phyloP scores from a whole-genome alignment of 2,797 vertebrate species.

The Tinamus major region DNA sequence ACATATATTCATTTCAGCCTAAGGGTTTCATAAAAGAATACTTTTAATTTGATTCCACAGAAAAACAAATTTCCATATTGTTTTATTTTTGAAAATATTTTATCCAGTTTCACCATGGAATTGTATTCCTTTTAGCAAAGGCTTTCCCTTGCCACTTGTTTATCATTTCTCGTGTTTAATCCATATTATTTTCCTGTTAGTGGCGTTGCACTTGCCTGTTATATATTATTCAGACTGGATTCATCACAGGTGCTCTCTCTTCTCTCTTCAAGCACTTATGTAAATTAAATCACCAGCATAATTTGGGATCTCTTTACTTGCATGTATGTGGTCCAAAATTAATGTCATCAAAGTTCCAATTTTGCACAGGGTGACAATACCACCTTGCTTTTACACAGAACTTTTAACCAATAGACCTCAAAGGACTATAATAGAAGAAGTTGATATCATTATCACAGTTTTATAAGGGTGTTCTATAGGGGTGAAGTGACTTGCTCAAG shows the following conservation, averaged over 20 bases:
- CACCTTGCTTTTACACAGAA: conserved; percentile 16
- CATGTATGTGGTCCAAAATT: conserved; percentile 30
- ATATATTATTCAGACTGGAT: conserved; percentile 42
- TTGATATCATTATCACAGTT: conserved; percentile 55
- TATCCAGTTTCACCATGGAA: conserved; percentile 17
- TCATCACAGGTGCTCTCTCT: conserved; percentile 56
- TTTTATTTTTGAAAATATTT: conserved; percentile 45
- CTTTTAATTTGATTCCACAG: background rate
- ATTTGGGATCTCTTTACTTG: conserved; percentile 50
- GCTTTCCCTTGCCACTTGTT: conserved; percentile 41
- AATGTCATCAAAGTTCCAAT: conserved; percentile 26
- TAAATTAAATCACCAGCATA: conserved; percentile 54
- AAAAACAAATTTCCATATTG: background rate
- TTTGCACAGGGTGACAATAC: background rate
- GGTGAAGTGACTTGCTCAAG: conserved; percentile 57
- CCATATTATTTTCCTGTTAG: conserved; percentile 44
- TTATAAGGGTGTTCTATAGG: conserved; percentile 28
- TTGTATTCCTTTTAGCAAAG: background rate
- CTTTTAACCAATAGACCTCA: conserved; percentile 44
- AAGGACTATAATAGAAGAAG: conserved; percentile 25
- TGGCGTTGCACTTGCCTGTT: conserved; percentile 26
- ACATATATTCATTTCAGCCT: background rate
- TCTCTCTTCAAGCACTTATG: conserved; percentile 51
- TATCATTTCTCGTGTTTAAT: conserved; percentile 45
- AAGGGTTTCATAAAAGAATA: background rate